A percentile compares a stretch with the other conserved stretches of the same genome.
phyloP scores from a whole-genome alignment of 2,888 invertebrate species.

The Agapetus fuscipes region DNA sequence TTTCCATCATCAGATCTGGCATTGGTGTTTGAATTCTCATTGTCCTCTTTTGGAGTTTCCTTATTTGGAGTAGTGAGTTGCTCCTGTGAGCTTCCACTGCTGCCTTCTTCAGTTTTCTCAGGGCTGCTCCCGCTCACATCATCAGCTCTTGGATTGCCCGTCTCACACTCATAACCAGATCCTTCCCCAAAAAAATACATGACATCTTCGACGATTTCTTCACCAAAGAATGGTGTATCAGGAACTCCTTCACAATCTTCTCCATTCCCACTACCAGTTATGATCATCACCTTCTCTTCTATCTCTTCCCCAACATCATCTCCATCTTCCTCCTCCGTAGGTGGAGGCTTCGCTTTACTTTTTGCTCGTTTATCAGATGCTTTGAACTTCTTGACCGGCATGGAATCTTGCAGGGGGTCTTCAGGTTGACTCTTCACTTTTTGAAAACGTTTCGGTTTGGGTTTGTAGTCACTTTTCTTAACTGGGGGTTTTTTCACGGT shows the following conservation, averaged over 20 bases:
- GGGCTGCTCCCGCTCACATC: neutral
- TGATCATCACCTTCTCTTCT: constrained; percentile 62
- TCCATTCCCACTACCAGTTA: constrained; percentile 61
- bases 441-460: neutral
- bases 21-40: too few species aligned
- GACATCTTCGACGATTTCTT: constrained; percentile 63
- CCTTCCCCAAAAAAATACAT: constrained; percentile 65
- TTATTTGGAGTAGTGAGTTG: neutral
- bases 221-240: constrained; percentile 45
- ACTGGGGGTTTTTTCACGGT: too few species aligned
- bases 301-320: constrained; percentile 43
- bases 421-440: constrained; percentile 1
- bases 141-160: constrained; percentile 50
- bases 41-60: neutral
- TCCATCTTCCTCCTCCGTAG: constrained; percentile 25
- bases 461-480: neutral
- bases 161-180: constrained; percentile 59
- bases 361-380: constrained; percentile 27
- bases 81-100: constrained; percentile 20
- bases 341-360: constrained; percentile 29
- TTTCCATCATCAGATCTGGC: too few species aligned
- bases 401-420: neutral
- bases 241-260: constrained; percentile 49
- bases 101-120: constrained; percentile 20
- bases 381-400: constrained; percentile 26